Evolutionary conservation across 2,797 vertebrate genomes (phyloP).

Genomic region (Acanthurus tractus): DNA sequence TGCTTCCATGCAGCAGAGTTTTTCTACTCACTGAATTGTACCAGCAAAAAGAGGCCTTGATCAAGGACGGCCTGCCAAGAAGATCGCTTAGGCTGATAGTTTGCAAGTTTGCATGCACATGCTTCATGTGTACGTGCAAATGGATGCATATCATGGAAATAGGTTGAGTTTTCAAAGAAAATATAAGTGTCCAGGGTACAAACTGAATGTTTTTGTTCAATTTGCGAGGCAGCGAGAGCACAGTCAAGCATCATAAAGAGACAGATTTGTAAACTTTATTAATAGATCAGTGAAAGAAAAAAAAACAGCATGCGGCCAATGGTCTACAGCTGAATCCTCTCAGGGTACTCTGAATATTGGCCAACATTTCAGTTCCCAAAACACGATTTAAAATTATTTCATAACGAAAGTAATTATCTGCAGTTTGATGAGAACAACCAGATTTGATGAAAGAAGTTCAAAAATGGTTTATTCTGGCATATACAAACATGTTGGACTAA

Average conservation of each 20-base stretch:
- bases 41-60: conserved; percentile 47
- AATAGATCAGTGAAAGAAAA: conserved; percentile 4
- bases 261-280: conserved; percentile 36
- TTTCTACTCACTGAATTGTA: conserved; percentile 43
- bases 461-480: conserved; percentile 58
- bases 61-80: conserved; percentile 56
- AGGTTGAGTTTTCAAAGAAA: conserved; percentile 7
- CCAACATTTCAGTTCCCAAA: conserved; percentile 48
- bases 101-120: conserved; percentile 8
- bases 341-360: conserved; percentile 20
- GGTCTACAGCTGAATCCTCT: conserved; percentile 20
- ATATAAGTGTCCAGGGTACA: not conserved
- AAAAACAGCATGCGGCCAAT: conserved; percentile 13
- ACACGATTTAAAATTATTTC: conserved; percentile 47
- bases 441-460: conserved; percentile 54
- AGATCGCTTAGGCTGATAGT: conserved; percentile 29
- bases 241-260: conserved; percentile 38
- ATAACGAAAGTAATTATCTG: conserved; percentile 26
- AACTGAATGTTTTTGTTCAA: conserved; percentile 10
- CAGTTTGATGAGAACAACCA: conserved; percentile 44
- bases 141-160: conserved; percentile 7
- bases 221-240: conserved; percentile 8
- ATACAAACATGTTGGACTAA: conserved; percentile 29
- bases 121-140: conserved; percentile 13
- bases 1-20: conserved; percentile 67